These are phyloP conservation scores for Hirtodrosophila trivittata DNA, from an alignment of 2,888 invertebrate species.

Conservation along the genomic window DNA sequence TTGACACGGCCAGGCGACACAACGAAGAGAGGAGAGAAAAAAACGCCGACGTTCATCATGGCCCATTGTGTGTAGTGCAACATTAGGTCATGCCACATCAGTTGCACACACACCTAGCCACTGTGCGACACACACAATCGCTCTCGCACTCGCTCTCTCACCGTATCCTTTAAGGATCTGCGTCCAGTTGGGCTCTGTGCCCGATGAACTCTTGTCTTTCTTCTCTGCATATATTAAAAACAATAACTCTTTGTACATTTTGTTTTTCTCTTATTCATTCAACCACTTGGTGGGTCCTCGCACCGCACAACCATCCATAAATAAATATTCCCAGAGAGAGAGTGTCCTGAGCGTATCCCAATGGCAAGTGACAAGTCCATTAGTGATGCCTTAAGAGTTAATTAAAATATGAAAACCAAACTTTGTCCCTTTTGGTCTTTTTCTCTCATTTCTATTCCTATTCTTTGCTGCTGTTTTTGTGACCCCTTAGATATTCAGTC, in stretches of 20 bases:
- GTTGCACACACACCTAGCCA: slow-evolving; percentile 28
- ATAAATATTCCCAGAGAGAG: too few species aligned
- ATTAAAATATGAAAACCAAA: slow-evolving; percentile 41
- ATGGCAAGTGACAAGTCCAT: slow-evolving; percentile 51
- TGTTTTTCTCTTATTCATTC: too few species aligned
- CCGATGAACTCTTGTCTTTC: neutral
- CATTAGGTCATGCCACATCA: slow-evolving; percentile 75
- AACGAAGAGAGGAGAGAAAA: slow-evolving; percentile 10
- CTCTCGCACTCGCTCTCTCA: neutral
- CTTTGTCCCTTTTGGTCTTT: slow-evolving; percentile 9
- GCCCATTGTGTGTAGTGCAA: slow-evolving; percentile 76
- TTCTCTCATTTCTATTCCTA: slow-evolving; percentile 13
- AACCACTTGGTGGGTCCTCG: slow-evolving; percentile 65
- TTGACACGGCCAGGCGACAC: slow-evolving; percentile 63
- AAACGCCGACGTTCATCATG: slow-evolving; percentile 52
- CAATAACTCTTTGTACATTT: slow-evolving; percentile 69
- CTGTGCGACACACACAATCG: neutral
- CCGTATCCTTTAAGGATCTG: slow-evolving; percentile 3
- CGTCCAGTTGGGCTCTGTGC: slow-evolving; percentile 4
- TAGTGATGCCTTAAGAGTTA: slow-evolving; percentile 51
- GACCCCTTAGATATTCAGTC: too few species aligned
- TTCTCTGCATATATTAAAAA: slow-evolving; percentile 70
- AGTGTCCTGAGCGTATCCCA: slow-evolving; percentile 9
- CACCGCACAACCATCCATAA: slow-evolving; percentile 19
- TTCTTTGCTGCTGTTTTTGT: too few species aligned